Evolutionary conservation across 2,113 vertebrate species (phyloP), one percentile per base, ranked within the genome.

Genomic region (Thunnus thynnus): DNA sequence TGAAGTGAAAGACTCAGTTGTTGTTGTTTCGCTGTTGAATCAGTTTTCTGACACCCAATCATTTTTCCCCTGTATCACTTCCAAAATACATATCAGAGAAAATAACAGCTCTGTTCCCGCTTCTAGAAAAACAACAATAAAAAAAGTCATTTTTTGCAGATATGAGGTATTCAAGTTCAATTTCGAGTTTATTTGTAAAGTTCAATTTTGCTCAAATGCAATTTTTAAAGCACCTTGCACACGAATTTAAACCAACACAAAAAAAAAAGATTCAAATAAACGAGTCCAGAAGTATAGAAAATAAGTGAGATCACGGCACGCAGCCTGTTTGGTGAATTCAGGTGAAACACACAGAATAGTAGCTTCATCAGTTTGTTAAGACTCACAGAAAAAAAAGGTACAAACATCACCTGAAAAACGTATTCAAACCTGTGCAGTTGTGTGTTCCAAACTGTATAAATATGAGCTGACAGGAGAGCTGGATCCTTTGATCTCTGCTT

Each of bases 41-140:
- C 72, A 71, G n/a, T 83, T 89, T 84, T 82, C 69, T 78, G 86
- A 89, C 87, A 86, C 56, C 58, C 46, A 8, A 78, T 88, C 72
- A 84, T 85, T 87, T 89, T 87, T 89, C 51, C 50, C 30, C 32
- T 71, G 80, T 67, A 71, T 85, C 85, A 44, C 64, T 85, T 77
- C 78, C 69, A 77, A 91, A 86, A 83, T 30, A 86, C 81, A 84
- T 13, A 60, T 55, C 22, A 72, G 65, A 69, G 85, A 51, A 91
- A 89, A 84, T 77, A 65, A 61, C 89, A 67, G 72, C 71, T 13
- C 41, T 67, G 63, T 87, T 83, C 65, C 55, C 50, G 2, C 12
- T 63, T 69, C 47, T 74, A 66, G 48, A 48, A 74, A 76, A 84
- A 79, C 84, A 73, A 67, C 46, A 3, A 13, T 13, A 79, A 30